Percentiles rank a stretch among this genome's conserved stretches.
phyloP scores from a whole-genome alignment of 2,888 invertebrate genomes.

The Ferrisia virgata region DNA sequence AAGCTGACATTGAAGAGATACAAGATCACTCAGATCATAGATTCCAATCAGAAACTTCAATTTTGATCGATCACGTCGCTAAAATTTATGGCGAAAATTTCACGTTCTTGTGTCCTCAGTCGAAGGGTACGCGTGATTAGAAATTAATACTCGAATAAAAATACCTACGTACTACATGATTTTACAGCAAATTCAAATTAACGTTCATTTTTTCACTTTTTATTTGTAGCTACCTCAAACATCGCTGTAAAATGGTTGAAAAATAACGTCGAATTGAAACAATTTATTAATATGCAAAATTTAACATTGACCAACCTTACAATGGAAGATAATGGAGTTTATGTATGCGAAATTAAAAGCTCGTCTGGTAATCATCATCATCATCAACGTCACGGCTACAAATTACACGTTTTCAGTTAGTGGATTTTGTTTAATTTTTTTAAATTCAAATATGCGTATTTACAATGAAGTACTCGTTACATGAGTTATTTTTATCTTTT shows the following conservation, averaged over 20 bases:
- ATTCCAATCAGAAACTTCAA: background rate
- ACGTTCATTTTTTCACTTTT: background rate
- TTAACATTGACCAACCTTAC: background rate
- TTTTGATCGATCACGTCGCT: background rate
- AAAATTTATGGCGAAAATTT: background rate
- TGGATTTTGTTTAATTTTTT: background rate
- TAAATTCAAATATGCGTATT: background rate
- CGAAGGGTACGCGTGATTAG: background rate
- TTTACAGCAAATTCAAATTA: background rate
- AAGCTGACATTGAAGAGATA: background rate
- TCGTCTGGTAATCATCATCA: background rate
- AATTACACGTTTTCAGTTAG: slow-evolving; percentile 37
- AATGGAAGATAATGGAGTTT: background rate
- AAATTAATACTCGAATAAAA: background rate
- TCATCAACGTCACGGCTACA: background rate
- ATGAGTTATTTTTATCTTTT: background rate
- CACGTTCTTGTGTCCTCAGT: background rate
- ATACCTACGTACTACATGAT: background rate
- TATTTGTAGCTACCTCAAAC: background rate
- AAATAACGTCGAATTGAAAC: background rate
- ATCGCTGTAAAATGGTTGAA: background rate
- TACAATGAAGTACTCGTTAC: background rate
- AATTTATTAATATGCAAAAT: background rate
- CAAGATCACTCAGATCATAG: background rate
- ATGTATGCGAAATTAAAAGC: background rate